Conservation (phyloP, 2,113 vertebrate species). For the Thalassarche chlororhynchos region DNA sequence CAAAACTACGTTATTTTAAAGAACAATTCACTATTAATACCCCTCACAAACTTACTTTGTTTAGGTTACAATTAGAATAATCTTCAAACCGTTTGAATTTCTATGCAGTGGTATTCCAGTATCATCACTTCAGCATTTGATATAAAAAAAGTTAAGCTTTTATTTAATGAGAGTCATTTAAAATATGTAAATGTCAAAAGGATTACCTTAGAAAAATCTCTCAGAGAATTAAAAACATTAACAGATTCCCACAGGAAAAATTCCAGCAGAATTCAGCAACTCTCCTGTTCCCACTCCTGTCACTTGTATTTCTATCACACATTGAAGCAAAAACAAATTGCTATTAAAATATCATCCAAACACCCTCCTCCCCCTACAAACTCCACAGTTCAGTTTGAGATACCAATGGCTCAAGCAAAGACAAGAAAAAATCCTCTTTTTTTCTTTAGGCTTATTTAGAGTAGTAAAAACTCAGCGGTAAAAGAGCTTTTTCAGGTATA, state of each 20-base stretch:
- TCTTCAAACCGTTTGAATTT: not conserved
- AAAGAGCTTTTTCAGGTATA: constrained; percentile 50
- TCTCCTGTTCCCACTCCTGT: constrained; percentile 67
- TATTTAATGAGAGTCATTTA: constrained; percentile 54
- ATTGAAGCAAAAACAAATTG: constrained; percentile 67
- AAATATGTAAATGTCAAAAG: constrained; percentile 64
- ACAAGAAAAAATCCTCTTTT: constrained; percentile 25
- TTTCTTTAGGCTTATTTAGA: not conserved
- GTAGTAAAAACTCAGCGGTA: not conserved
- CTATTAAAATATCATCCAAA: constrained; percentile 61
- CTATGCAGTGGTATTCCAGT: not conserved
- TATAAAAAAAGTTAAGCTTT: constrained; percentile 34
- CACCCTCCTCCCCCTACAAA: not conserved
- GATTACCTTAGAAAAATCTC: constrained; percentile 63
- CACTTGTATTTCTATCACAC: constrained; percentile 71
- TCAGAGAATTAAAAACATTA: constrained; percentile 59
- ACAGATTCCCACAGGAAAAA: constrained; percentile 72
- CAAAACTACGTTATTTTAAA: not conserved
- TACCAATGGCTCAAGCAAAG: not conserved
- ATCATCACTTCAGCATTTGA: constrained; percentile 19
- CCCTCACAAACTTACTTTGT: not conserved
- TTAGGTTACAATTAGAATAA: constrained; percentile 29
- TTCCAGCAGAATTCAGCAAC: constrained; percentile 64
- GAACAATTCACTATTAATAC: not conserved
- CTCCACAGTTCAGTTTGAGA: not conserved